Conservation (phyloP, 1,140 invertebrate genomes). For the Hyphantria cunea region DNA sequence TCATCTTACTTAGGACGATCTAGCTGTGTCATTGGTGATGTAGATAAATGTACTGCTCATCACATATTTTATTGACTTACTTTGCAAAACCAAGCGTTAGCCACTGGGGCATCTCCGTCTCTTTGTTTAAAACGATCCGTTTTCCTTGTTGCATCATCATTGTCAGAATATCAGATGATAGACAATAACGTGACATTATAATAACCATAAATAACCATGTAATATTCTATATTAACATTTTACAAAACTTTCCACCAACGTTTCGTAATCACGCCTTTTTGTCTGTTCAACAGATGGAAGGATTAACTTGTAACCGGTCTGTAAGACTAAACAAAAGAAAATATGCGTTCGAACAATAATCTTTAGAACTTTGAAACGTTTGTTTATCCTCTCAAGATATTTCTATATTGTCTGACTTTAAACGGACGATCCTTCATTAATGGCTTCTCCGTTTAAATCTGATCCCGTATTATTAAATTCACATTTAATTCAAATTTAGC, state of each 20-base stretch:
- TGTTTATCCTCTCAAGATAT: too few species aligned
- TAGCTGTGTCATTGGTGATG: too few species aligned
- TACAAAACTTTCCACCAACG: constrained; percentile 22
- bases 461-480: constrained; percentile 14
- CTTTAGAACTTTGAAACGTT: constrained; percentile 6
- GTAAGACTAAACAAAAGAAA: not conserved
- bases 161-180: constrained; percentile 31
- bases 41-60: too few species aligned
- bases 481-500: constrained; percentile 24
- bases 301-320: not conserved
- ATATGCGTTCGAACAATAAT: not conserved
- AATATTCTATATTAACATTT: constrained; percentile 25
- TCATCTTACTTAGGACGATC: too few species aligned
- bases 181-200: constrained; percentile 17
- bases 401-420: not conserved
- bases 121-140: constrained; percentile 22
- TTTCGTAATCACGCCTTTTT: constrained; percentile 20
- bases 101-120: constrained; percentile 16
- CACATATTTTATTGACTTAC: too few species aligned
- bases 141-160: constrained; percentile 36
- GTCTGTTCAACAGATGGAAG: constrained; percentile 9
- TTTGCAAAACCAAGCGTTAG: constrained; percentile 20
- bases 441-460: too few species aligned
- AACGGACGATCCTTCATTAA: too few species aligned
- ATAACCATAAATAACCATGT: constrained; percentile 30